A percentile compares a stretch with the other conserved stretches of the same genome.
Evolutionary conservation across 2,113 vertebrate species (phyloP).

Genomic region (Pollachius pollachius): DNA sequence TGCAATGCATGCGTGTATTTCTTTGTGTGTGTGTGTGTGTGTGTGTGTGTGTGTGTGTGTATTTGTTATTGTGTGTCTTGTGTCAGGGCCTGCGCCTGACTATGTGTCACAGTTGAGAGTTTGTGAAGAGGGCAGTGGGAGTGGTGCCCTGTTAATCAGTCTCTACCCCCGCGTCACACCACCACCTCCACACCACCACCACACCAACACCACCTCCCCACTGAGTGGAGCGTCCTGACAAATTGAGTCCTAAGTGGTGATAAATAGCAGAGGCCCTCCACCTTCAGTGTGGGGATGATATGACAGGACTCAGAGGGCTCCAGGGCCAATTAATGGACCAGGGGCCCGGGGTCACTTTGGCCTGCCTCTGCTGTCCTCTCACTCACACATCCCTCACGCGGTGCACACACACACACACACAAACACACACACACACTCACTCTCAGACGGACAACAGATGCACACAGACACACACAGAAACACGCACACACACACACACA

Average conservation of each 20-base stretch:
- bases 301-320: slow-evolving; percentile 63
- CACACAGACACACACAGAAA: too few relatives aligned
- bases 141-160: slow-evolving; percentile 45
- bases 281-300: slow-evolving; percentile 43
- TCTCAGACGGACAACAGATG: too few relatives aligned
- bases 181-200: slow-evolving; percentile 30
- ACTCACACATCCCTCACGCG: slow-evolving; percentile 14
- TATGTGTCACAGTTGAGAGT: slow-evolving; percentile 2
- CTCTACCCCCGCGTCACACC: slow-evolving; percentile 29
- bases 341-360: slow-evolving; percentile 62
- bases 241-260: slow-evolving; percentile 75
- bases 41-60: too few relatives aligned
- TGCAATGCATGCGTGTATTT: too few relatives aligned
- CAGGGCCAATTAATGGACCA: slow-evolving; percentile 64
- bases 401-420: neutral
- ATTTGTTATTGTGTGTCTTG: neutral
- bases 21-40: too few relatives aligned
- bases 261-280: slow-evolving; percentile 60
- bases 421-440: too few relatives aligned
- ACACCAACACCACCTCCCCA: slow-evolving; percentile 25
- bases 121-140: slow-evolving; percentile 25
- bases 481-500: too few relatives aligned
- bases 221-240: slow-evolving; percentile 57
- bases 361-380: slow-evolving; percentile 41
- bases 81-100: neutral